phyloP scores from a whole-genome alignment of 2,888 invertebrate species.

The Celastrina argiolus region DNA sequence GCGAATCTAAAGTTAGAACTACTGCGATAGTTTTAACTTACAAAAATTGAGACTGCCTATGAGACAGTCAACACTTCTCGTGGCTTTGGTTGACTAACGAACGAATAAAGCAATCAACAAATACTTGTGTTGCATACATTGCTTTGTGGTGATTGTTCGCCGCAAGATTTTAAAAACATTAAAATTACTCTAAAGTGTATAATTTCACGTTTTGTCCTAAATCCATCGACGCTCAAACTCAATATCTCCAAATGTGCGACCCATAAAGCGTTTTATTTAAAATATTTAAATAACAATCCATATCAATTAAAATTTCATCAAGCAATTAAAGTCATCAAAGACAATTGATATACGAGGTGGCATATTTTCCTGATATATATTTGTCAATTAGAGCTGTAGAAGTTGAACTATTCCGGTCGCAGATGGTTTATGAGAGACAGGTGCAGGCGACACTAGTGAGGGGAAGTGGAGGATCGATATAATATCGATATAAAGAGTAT shows the following conservation, averaged over 20 bases:
- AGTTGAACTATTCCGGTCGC: constrained; percentile 42
- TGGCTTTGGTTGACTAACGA: too few relatives aligned
- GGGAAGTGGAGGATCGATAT: constrained; percentile 22
- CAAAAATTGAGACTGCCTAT: too few relatives aligned
- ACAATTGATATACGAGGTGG: constrained; percentile 26
- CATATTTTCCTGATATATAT: constrained; percentile 35
- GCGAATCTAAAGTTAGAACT: too few relatives aligned
- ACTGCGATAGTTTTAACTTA: too few relatives aligned
- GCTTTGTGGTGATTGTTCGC: too few relatives aligned
- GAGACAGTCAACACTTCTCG: too few relatives aligned
- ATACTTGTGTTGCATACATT: too few relatives aligned
- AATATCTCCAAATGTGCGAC: neutral
- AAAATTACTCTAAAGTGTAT: too few relatives aligned
- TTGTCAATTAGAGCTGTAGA: constrained; percentile 39
- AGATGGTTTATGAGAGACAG: constrained; percentile 55
- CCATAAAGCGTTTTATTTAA: neutral
- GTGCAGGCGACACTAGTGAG: constrained; percentile 39
- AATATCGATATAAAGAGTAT: constrained; percentile 29
- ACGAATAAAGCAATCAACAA: too few relatives aligned
- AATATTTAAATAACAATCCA: constrained; percentile 18
- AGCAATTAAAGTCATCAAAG: constrained; percentile 18
- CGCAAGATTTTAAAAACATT: too few relatives aligned
- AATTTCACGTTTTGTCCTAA: neutral
- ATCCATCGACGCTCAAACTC: neutral
- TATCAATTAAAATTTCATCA: constrained; percentile 17